A percentile compares a stretch with the other conserved stretches of the same genome.
phyloP scores from a whole-genome alignment of 2,797 vertebrate genomes.

The Hoplostethus mediterraneus region DNA sequence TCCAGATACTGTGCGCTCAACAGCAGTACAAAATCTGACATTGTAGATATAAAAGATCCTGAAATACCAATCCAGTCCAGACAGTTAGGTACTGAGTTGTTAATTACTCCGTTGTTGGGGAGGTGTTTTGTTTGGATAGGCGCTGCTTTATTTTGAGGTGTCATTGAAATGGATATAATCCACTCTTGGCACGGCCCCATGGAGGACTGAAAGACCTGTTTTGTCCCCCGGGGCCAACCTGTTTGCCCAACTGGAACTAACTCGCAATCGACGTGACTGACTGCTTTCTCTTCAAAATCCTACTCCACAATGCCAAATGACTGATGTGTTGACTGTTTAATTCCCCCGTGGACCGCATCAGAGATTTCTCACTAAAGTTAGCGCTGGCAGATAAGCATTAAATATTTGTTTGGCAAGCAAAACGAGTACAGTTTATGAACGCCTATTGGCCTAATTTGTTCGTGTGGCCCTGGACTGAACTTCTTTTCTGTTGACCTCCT shows the following conservation, averaged over 20 bases:
- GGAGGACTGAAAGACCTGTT: conserved; percentile 62
- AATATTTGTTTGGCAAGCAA: conserved; percentile 57
- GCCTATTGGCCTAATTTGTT: conserved; percentile 37
- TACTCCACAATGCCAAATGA: conserved; percentile 56
- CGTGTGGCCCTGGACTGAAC: conserved; percentile 19
- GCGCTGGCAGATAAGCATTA: conserved; percentile 55
- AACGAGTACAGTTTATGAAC: conserved; percentile 20
- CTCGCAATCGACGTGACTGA: conserved; percentile 58
- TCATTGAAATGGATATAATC: conserved; percentile 72
- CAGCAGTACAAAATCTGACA: background rate
- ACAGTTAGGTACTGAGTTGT: conserved; percentile 32
- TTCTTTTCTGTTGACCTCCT: conserved; percentile 12
- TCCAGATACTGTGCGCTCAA: no score
- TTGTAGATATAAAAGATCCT: background rate
- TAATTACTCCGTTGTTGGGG: conserved; percentile 54
- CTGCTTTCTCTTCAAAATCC: conserved; percentile 52
- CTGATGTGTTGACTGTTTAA: conserved; percentile 58
- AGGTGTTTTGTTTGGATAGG: conserved; percentile 60
- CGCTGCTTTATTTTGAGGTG: conserved; percentile 58
- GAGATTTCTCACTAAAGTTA: conserved; percentile 54
- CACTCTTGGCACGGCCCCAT: conserved; percentile 55
- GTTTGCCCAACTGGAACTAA: conserved; percentile 74
- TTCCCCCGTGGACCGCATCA: conserved; percentile 49
- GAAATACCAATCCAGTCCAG: conserved; percentile 6
- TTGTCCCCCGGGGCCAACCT: conserved; percentile 61